Base-by-base conservation (phyloP, 1,140 invertebrate species). In the Sarcophaga peregrina region DNA sequence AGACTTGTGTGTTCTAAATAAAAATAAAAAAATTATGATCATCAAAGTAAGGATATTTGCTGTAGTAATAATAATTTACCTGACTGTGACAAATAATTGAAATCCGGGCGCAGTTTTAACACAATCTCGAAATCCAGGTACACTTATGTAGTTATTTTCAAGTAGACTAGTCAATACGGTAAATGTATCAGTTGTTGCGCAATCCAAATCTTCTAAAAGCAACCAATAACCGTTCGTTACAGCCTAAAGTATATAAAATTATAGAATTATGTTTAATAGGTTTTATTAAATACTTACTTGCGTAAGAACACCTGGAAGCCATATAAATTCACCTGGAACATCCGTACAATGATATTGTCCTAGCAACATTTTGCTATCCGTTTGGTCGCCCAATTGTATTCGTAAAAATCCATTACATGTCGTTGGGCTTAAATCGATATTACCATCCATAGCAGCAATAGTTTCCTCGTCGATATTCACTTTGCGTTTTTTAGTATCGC, bases 261-360 rank as follows among this genome's bases (percentile, higher is more conserved):
- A 4, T 37, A 37, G 1, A 37, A 37, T 37, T 37, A 4, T 2
- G 4, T 37, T 37, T 37, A 37, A 37, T 37, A 37, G 4, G 82
- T 85, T 83, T 84, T 46, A 46, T 13, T 73, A 37, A 37, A 82
- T 86, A 95, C 95, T 91, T 95, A 95, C 95, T 92, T 95, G 94
- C 8, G 97, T 97, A 45, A 99, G 90, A 81, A 97, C 94, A 68
- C 98, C 98, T 8, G 98, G 95, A 85, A 96, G 94, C 98, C 98
- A 99, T 47, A 98, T 91, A 92, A 99, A 99, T 91, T 99, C 97
- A 54, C 98, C 98, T 6, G 98, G 98, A 52, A 98, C 93, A 89
- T 99, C 97, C 0, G 98, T 98, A 90, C 98, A 99, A 85, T 95
- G 93, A 91, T 99, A 99, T 46, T 96, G 96, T 8, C 98, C 98